phyloP scores from a whole-genome alignment of 1,140 invertebrate genomes.

The Cydia splendana region DNA sequence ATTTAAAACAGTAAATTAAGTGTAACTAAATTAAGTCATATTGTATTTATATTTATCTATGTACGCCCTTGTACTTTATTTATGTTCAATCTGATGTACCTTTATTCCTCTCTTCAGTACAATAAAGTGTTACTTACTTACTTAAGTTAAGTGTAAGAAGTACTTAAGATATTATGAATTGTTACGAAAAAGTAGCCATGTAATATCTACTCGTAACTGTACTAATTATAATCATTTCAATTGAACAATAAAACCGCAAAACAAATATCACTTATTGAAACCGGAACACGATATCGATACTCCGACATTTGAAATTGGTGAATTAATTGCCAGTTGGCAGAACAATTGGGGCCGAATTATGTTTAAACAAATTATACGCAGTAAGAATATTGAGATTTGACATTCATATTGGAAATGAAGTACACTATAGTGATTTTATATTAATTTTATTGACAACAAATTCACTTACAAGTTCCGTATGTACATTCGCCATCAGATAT shows the following conservation, averaged over 20 bases:
- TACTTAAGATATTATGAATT: background rate
- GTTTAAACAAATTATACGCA: background rate
- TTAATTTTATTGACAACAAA: too few species aligned
- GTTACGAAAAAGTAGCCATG: background rate
- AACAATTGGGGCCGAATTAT: constrained; percentile 16
- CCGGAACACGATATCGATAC: constrained; percentile 17
- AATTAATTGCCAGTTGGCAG: constrained; percentile 19
- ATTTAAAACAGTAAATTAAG: too few species aligned
- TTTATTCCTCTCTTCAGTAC: too few species aligned
- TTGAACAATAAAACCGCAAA: constrained; percentile 10
- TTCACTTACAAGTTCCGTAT: too few species aligned
- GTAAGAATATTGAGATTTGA: background rate
- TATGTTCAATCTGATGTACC: too few species aligned
- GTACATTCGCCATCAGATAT: too few species aligned
- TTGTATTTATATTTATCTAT: too few species aligned
- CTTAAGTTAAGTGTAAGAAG: too few species aligned
- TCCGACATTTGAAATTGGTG: constrained; percentile 20
- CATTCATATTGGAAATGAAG: background rate
- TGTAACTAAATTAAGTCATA: too few species aligned
- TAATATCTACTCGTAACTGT: background rate
- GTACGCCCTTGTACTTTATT: too few species aligned
- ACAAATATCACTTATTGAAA: constrained; percentile 8
- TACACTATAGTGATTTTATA: too few species aligned
- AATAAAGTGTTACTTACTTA: too few species aligned
- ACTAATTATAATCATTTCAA: background rate